Evolutionary conservation across 2,797 vertebrate species (phyloP).

Genomic region (Sardinella longiceps): DNA sequence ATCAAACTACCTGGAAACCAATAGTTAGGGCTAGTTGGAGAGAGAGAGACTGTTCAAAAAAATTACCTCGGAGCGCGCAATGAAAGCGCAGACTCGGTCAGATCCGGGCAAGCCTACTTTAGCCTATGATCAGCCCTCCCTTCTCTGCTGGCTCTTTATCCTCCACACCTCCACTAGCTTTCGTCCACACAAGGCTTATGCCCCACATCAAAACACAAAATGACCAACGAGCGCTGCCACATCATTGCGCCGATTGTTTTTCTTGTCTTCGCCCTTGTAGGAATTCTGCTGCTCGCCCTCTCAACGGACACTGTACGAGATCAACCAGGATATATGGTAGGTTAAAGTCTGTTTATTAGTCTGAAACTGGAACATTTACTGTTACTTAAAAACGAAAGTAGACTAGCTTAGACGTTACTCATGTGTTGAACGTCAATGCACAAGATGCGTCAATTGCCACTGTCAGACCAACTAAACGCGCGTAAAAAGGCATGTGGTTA

Average conservation of each 20-base stretch:
- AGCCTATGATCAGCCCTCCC: neutral
- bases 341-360: slow-evolving; percentile 50
- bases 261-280: slow-evolving; percentile 69
- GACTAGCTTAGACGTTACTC: no score
- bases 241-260: slow-evolving; percentile 62
- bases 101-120: slow-evolving; percentile 40
- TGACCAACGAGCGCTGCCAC: slow-evolving; percentile 58
- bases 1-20: no score
- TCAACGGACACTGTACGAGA: slow-evolving; percentile 65
- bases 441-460: no score
- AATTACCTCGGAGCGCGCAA: neutral
- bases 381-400: neutral
- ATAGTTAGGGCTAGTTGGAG: no score
- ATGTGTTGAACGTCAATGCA: no score
- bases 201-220: slow-evolving; percentile 55
- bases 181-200: neutral
- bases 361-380: neutral
- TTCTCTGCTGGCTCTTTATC: neutral
- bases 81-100: neutral
- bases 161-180: neutral
- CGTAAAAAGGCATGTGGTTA: neutral
- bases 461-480: neutral
- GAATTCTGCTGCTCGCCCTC: slow-evolving; percentile 79
- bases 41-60: no score
- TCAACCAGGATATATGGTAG: slow-evolving; percentile 81